These are phyloP conservation scores for Cryptotermes secundus DNA, from an alignment of 1,140 invertebrate species.

Conservation along the genomic window DNA sequence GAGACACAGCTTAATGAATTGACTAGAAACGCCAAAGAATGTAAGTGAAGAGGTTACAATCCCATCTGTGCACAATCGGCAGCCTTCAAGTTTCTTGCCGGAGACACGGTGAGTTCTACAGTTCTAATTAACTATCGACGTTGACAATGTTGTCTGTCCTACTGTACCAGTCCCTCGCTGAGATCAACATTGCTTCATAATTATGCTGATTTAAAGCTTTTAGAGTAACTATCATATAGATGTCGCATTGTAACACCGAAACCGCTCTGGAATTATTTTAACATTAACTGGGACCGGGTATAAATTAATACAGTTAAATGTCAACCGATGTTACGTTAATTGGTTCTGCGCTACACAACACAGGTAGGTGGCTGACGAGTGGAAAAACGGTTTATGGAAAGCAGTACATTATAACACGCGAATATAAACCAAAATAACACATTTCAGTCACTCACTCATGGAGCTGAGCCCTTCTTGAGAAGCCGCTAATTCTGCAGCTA, in stretches of 20 bases:
- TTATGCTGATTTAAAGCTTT: neutral
- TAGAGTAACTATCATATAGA: constrained; percentile 2
- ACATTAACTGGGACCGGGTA: constrained; percentile 4
- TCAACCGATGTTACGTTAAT: constrained; percentile 17
- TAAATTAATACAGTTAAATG: neutral
- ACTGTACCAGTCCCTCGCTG: neutral
- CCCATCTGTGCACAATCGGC: too few relatives aligned
- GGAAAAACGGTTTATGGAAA: neutral
- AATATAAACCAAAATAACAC: too few relatives aligned
- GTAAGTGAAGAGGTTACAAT: too few relatives aligned
- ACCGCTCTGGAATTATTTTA: neutral
- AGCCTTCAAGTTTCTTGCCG: too few relatives aligned
- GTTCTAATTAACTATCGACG: neutral
- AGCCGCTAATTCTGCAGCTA: too few relatives aligned
- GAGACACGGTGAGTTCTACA: too few relatives aligned
- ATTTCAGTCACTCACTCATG: too few relatives aligned
- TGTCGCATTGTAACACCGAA: neutral
- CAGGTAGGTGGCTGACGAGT: neutral
- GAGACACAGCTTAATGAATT: too few relatives aligned
- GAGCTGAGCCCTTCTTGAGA: too few relatives aligned
- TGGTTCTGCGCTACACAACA: neutral
- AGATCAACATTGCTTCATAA: neutral
- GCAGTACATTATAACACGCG: too few relatives aligned
- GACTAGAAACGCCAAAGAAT: too few relatives aligned
- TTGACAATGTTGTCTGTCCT: neutral